Base-by-base conservation (phyloP, 2,797 vertebrate genomes). In the Myiothlypis coronata region DNA sequence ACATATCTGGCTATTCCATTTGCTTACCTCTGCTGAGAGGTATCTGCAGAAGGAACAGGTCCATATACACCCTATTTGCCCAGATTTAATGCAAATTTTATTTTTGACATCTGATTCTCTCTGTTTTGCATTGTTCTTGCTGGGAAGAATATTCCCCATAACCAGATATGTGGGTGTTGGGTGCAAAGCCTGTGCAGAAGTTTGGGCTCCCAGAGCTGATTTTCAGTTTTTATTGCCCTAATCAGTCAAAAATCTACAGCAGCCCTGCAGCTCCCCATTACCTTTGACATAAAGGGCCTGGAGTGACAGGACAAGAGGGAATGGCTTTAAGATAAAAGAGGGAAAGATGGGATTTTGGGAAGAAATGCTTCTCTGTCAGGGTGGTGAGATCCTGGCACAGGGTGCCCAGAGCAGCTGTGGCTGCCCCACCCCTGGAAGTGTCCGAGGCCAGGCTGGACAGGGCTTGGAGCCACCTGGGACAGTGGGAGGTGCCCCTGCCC, bases 61-160 rank as follows among this genome's bases (percentile, higher is more conserved):
- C 27, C 11, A 2, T 10, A 16, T 34, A 8, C 6, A 8, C 9
- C 0, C 0, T 8, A 3, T 47, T 64, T 77, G 3, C 35, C 22
- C 24, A 22, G 20, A 56, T 59, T 57, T 47, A 47, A 46, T 47
- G 23, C 18, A 28, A 80, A 65, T 41, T 23, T 2, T 2, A 16
- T 5, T 26, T 46, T 20, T 3, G 30, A 56, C 16, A 34, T 28
- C 34, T 7, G 27, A 8, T 35, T 69, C 4, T 53, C 46, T 64
- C 47, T 26, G 6, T 34, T 67, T 30, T 64, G 23, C 9, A 19
- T 46, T 60, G 44, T 50, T 49, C 49, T 53, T 1, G 0, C 28
- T 43, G 22, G 44, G 44, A 46, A 46, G 22, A 46, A 46, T 46
- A 46, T 46, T 46, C 44, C 44, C 44, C 22, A 46, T 46, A 23